phyloP scores from a whole-genome alignment of 2,113 vertebrate genomes.

The Galbula dea region DNA sequence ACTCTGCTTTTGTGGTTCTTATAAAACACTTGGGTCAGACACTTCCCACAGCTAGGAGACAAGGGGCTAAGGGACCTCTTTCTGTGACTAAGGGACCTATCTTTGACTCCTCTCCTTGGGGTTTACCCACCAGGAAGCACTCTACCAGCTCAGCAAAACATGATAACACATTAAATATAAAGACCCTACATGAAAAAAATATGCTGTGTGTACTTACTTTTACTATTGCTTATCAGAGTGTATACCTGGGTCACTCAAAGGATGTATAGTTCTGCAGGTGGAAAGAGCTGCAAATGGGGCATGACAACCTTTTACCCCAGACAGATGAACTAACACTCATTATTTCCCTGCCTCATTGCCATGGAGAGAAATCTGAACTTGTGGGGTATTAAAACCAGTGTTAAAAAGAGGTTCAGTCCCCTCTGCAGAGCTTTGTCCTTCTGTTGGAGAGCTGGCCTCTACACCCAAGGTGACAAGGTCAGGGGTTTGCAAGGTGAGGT shows the following conservation, averaged over 20 bases:
- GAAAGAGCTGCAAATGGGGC: not conserved
- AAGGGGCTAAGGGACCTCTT: not conserved
- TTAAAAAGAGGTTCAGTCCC: too few species aligned
- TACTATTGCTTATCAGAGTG: not conserved
- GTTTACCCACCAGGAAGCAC: not conserved
- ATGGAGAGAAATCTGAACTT: not conserved
- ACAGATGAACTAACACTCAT: not conserved
- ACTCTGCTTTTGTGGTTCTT: not conserved
- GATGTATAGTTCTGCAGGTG: not conserved
- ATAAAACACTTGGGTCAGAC: not conserved
- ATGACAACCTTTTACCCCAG: not conserved
- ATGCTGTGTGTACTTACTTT: not conserved
- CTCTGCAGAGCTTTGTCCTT: not conserved
- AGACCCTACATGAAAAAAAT: not conserved
- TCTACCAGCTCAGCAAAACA: not conserved
- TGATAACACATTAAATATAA: not conserved
- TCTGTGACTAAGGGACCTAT: not conserved
- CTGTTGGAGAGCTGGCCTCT: fast-evolving
- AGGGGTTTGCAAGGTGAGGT: fast-evolving
- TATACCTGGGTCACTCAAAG: fast-evolving
- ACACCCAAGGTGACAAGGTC: fast-evolving
- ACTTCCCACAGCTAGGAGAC: not conserved
- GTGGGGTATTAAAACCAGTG: not conserved
- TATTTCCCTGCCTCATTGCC: not conserved
- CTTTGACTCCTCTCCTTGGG: not conserved